A percentile compares a stretch with the other conserved stretches of the same genome.
Conservation (phyloP, 2,797 vertebrate species). For the Menidia menidia region DNA sequence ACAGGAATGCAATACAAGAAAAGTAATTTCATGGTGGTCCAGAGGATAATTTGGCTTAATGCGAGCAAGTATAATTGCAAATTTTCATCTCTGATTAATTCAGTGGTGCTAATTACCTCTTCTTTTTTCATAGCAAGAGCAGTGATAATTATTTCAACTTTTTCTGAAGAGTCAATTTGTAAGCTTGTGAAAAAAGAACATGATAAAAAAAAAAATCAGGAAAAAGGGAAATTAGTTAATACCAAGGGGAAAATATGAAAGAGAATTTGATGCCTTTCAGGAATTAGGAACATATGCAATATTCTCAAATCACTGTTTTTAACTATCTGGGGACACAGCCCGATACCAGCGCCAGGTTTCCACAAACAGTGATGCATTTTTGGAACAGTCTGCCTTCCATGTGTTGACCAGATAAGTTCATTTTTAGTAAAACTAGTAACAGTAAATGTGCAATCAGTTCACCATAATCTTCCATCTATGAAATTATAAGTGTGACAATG, state of each 20-base stretch:
- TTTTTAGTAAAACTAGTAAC: slow-evolving; percentile 57
- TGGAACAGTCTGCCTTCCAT: slow-evolving; percentile 36
- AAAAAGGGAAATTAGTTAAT: slow-evolving; percentile 16
- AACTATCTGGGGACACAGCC: slow-evolving; percentile 19
- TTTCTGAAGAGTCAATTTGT: slow-evolving; percentile 54
- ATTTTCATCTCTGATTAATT: slow-evolving; percentile 79
- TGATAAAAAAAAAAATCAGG: slow-evolving; percentile 16
- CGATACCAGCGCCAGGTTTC: slow-evolving; percentile 15
- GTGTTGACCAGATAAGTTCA: slow-evolving; percentile 35
- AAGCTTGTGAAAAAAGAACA: slow-evolving; percentile 25
- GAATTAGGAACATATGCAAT: slow-evolving; percentile 34
- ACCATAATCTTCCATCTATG: slow-evolving; percentile 10
- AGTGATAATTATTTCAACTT: slow-evolving; percentile 70
- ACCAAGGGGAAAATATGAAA: slow-evolving; percentile 16
- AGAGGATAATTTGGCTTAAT: slow-evolving; percentile 75
- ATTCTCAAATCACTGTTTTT: slow-evolving; percentile 1
- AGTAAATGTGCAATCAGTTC: slow-evolving; percentile 47
- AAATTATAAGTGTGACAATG: slow-evolving; percentile 35
- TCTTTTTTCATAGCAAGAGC: slow-evolving; percentile 51
- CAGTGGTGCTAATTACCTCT: slow-evolving; percentile 74
- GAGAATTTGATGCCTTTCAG: slow-evolving; percentile 22
- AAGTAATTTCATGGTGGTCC: slow-evolving; percentile 72
- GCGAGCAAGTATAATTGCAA: slow-evolving; percentile 76
- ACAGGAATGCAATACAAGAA: slow-evolving; percentile 43
- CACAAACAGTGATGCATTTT: slow-evolving; percentile 22